These are phyloP conservation scores for Huso huso DNA, from an alignment of 2,797 vertebrate genomes.

Conservation along the genomic window DNA sequence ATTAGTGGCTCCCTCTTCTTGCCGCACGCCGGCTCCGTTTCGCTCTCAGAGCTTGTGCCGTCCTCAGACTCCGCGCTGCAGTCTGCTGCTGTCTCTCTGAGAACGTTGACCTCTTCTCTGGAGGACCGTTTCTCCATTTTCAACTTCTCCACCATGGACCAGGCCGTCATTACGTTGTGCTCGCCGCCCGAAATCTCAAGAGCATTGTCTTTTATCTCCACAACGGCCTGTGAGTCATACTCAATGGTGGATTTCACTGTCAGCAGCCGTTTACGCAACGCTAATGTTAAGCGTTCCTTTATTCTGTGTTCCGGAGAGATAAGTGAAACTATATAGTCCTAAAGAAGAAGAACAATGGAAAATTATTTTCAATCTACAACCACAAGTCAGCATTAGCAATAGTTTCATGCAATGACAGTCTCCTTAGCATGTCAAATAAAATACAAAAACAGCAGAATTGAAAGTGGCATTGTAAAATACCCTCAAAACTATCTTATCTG, in stretches of 20 bases:
- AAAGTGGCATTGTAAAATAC: too few relatives aligned
- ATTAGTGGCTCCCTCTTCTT: constrained; percentile 64
- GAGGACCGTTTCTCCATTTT: constrained; percentile 88
- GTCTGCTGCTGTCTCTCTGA: constrained; percentile 43
- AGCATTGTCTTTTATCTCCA: constrained; percentile 69
- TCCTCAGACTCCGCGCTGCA: constrained; percentile 68
- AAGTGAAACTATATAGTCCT: constrained; percentile 60
- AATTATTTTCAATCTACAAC: too few relatives aligned
- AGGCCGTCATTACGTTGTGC: constrained; percentile 84
- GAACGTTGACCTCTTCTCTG: constrained; percentile 70
- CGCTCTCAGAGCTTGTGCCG: constrained; percentile 85
- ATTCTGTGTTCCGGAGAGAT: constrained; percentile 50
- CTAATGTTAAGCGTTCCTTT: constrained; percentile 45
- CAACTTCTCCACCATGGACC: constrained; percentile 81
- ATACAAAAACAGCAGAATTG: too few relatives aligned
- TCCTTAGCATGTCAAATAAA: too few relatives aligned
- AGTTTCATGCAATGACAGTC: too few relatives aligned
- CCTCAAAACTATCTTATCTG: too few relatives aligned
- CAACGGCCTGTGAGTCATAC: constrained; percentile 53
- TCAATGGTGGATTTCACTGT: constrained; percentile 44
- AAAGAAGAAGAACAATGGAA: constrained; percentile 22
- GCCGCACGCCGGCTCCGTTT: constrained; percentile 61
- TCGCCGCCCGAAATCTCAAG: constrained; percentile 59
- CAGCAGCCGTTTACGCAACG: constrained; percentile 44
- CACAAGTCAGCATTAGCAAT: too few relatives aligned